Evolutionary conservation across 2,797 vertebrate genomes (phyloP).

Genomic region (Parotocinclus haroldoi): DNA sequence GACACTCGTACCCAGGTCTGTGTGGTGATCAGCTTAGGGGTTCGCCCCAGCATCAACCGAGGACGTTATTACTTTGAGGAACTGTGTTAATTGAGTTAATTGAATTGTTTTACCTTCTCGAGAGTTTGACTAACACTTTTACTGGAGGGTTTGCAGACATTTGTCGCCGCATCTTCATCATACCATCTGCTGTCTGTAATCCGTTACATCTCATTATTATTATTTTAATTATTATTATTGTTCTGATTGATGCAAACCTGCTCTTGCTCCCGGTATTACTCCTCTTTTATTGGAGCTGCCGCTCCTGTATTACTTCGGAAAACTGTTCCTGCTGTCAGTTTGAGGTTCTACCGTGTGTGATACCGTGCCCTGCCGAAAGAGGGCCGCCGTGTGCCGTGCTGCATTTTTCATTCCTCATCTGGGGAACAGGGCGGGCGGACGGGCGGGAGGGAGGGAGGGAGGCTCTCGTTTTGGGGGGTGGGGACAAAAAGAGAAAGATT

Average conservation of each 20-base stretch:
- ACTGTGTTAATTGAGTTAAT: too few species aligned
- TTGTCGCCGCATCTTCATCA: too few species aligned
- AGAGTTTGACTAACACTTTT: too few species aligned
- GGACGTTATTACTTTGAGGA: too few species aligned
- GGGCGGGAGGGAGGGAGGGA: too few species aligned
- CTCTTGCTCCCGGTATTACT: constrained; percentile 66
- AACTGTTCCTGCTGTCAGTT: constrained; percentile 76
- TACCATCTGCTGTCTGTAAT: constrained; percentile 64
- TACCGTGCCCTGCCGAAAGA: constrained; percentile 71
- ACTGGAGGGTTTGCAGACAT: too few species aligned
- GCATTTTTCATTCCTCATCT: constrained; percentile 72
- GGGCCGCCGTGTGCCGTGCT: constrained; percentile 79
- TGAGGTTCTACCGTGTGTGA: constrained; percentile 74
- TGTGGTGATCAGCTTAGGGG: too few species aligned
- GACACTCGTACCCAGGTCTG: too few species aligned
- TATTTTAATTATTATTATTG: constrained; percentile 59
- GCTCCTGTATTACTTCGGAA: constrained; percentile 64
- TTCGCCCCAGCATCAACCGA: too few species aligned
- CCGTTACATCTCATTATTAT: constrained; percentile 59
- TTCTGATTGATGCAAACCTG: constrained; percentile 49
- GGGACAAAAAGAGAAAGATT: constrained; percentile 35
- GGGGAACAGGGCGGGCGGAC: constrained; percentile 39
- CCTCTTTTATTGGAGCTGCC: constrained; percentile 65
- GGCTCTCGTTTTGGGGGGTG: too few species aligned
- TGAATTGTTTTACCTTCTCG: too few species aligned